Base-by-base conservation (phyloP, 2,888 invertebrate species). In the Thecocarcelia acutangulata region DNA sequence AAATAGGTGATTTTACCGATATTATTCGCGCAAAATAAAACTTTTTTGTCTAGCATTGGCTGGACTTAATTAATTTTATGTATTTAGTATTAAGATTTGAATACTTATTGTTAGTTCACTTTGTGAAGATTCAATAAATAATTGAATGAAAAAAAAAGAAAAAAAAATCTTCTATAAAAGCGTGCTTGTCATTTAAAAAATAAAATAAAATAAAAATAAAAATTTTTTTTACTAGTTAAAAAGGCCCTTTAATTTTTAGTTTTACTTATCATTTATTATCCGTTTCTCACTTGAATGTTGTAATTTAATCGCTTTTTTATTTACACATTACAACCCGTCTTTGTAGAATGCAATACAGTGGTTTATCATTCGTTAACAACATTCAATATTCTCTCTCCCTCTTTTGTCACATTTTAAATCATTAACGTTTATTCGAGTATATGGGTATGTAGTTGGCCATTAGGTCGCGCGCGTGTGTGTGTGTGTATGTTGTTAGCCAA, bases 261-360 rank as follows among this genome's bases (percentile, higher is more conserved):
- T 12, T 33, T 33, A 1, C 17, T 46, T 3, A 9, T 33, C 15
- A 33, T 33, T 15, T 33, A 46, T 8, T 46, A 1, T 11, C 44
- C 37, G 42, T 4, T 52, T 19, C 42, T 24, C n/a, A 5, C 52
- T 37, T 9, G 24, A 44, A 58, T 48, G 19, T 59, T 76, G 81
- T 77, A 77, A 81, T 64, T 58, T 68, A 81, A 76, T 81, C 68
- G 54, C 37, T n/a, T 37, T 8, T 63, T 1, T 63, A 46, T 56
- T 54, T 33, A 33, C 5, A 24, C 24, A 33, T 50, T 50, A 1
- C 56, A 56, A 77, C 40, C 56, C 48, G n/a, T 19, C 37, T 19
- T 48, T n/a, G 33, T 37, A 52, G 54, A 63, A 28, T 46, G 48
- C 37, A n/a, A 50, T 63, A 63, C 58, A 66, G 58, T 64, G 70